Evolutionary conservation across 2,888 invertebrate genomes (phyloP), one percentile per base, ranked within the genome.

Genomic region (Meta bourneti): DNA sequence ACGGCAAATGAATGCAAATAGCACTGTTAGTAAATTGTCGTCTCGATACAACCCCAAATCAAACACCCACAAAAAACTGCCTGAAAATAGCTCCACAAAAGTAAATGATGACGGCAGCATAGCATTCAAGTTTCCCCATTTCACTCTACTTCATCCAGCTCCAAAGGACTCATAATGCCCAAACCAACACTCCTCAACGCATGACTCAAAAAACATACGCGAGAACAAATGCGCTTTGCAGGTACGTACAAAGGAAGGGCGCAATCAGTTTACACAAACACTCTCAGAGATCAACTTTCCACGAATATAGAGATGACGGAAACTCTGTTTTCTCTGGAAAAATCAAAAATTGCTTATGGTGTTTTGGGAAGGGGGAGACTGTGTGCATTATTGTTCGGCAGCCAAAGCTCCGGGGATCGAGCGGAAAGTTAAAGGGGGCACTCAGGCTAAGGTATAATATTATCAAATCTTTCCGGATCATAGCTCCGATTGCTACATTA

Each of bases 391-490:
- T 77, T 77, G 61, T 75, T 85, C 52, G n/a, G 49, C 49, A n/a
- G 13, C 51, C 9, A 88, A 75, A 75, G 54, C 70, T 78, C 74
- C 48, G 16, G 78, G 61, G 61, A 69, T 16, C 51, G 34, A 7
- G 69, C 20, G 51, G 54, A 34, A 81, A 49, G 54, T 54, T 51
- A 72, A 54, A 69, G 72, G 71, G 52, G 34, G 20, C 7, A 72
- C n/a, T n/a, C n/a, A 52, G 61, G 54, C 51, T 20, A 80, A 75
- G 79, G 79, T 87, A 91, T 79, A 87, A 91, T 91, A 91, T 91
- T 88, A 91, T 91, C 91, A 82, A 91, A 91, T 91, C 91, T 91
- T 91, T 91, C 70, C 91, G 91, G 87, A 91, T 91, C 91, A 91
- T 52, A 69, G 91, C 71, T 82, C 61, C 91, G 87, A 88, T 88